Evolutionary conservation across 2,888 invertebrate genomes (phyloP).

Genomic region (Drosophila antonietae): DNA sequence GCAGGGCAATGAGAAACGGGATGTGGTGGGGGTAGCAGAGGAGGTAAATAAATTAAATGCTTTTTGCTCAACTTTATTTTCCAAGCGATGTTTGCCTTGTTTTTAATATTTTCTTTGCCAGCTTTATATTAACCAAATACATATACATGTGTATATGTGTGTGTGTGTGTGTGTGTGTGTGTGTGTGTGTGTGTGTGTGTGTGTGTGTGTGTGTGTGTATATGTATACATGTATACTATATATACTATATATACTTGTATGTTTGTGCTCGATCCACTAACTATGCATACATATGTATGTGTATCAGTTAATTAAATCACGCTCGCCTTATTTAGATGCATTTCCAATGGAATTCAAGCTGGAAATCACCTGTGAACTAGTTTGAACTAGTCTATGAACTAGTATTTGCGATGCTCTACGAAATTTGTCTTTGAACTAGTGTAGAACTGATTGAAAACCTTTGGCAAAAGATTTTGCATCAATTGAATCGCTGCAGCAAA

Average conservation of each 20-base stretch:
- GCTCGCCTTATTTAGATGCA: not conserved
- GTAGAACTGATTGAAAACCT: not conserved
- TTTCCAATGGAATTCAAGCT: not conserved
- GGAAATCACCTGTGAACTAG: not conserved
- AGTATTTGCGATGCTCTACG: not conserved
- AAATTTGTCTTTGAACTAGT: not conserved
- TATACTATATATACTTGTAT: not conserved
- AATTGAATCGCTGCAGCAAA: no score
- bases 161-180: not conserved
- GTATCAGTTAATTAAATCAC: slow-evolving; percentile 1
- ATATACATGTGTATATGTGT: no score
- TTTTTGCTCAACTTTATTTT: slow-evolving; percentile 71
- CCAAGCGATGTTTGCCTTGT: slow-evolving; percentile 67
- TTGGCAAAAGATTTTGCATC: no score
- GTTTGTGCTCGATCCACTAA: not conserved
- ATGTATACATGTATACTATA: not conserved
- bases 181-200: not conserved
- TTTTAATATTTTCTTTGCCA: slow-evolving; percentile 73
- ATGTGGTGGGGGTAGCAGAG: not conserved
- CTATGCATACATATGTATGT: not conserved
- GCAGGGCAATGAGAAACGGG: slow-evolving; percentile 11
- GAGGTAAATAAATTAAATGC: slow-evolving; percentile 76
- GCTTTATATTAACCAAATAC: slow-evolving; percentile 26
- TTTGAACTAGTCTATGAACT: not conserved
- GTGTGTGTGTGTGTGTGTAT: not conserved